A percentile compares a stretch with the other conserved stretches of the same genome.
Evolutionary conservation across 1,140 invertebrate genomes (phyloP).

Genomic region (Scaptomyza graminum): DNA sequence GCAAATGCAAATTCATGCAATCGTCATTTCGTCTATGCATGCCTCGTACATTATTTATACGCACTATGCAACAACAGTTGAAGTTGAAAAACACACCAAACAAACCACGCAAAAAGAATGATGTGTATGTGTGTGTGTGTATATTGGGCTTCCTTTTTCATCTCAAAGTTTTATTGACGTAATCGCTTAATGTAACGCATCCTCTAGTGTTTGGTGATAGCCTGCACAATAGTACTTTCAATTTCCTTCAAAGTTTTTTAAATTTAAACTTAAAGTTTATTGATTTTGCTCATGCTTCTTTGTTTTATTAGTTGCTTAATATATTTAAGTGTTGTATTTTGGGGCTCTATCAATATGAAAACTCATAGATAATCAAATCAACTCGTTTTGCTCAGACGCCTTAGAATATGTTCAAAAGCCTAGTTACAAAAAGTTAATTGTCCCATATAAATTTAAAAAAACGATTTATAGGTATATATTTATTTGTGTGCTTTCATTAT

Average conservation of each 20-base stretch:
- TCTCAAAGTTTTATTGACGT: constrained; percentile 14
- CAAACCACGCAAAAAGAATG: constrained; percentile 7
- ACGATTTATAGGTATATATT: no score
- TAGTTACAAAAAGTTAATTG: no score
- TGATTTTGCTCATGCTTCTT: no score
- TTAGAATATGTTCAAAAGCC: no score
- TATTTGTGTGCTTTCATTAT: no score
- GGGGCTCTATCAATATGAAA: no score
- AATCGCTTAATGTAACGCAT: constrained; percentile 12
- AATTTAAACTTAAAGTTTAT: no score
- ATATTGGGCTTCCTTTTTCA: neutral
- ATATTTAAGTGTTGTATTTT: no score
- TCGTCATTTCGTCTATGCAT: constrained; percentile 65
- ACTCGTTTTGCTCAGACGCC: no score
- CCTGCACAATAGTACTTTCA: neutral
- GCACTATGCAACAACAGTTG: constrained; percentile 60
- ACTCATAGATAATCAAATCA: no score
- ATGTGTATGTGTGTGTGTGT: neutral
- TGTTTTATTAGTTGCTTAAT: no score
- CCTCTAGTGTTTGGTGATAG: neutral
- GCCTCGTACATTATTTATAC: constrained; percentile 70
- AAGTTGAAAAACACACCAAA: neutral
- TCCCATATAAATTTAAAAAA: no score
- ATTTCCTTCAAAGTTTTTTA: neutral
- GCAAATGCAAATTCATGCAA: constrained; percentile 74